These are phyloP conservation scores for Drosophila bocki DNA, from an alignment of 1,140 invertebrate species.

Conservation along the genomic window DNA sequence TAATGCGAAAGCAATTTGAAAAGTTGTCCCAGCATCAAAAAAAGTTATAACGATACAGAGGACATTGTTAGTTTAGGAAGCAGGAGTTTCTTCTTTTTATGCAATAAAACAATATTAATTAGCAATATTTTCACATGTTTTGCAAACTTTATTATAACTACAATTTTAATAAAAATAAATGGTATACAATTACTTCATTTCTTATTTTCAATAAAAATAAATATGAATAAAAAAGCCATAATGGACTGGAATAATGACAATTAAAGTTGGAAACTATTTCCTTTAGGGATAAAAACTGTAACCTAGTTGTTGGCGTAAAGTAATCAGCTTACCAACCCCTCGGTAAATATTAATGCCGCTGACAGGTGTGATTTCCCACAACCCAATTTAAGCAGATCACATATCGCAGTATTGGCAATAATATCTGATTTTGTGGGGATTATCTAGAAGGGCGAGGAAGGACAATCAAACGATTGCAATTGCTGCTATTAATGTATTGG, in stretches of 20 bases:
- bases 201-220: too few relatives aligned
- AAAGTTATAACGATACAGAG: conserved; percentile 42
- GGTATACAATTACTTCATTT: too few relatives aligned
- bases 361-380: conserved; percentile 44
- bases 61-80: not conserved
- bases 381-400: conserved; percentile 35
- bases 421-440: conserved; percentile 38
- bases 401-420: conserved; percentile 30
- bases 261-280: not conserved
- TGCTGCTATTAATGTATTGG: conserved; percentile 37
- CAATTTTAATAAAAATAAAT: too few relatives aligned
- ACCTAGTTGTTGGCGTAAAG: not conserved
- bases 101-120: not conserved
- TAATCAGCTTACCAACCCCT: conserved; percentile 32
- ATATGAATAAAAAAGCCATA: too few relatives aligned
- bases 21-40: conserved; percentile 57
- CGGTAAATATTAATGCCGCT: conserved; percentile 6
- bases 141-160: not conserved
- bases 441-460: conserved; percentile 4
- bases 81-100: not conserved
- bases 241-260: too few relatives aligned
- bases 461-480: conserved; percentile 43
- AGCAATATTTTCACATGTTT: not conserved
- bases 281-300: conserved; percentile 8
- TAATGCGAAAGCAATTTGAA: conserved; percentile 77